Percentiles rank a stretch among this genome's conserved stretches.
Conservation (phyloP, 2,113 vertebrate species). For the Leptodactylus fuscus region DNA sequence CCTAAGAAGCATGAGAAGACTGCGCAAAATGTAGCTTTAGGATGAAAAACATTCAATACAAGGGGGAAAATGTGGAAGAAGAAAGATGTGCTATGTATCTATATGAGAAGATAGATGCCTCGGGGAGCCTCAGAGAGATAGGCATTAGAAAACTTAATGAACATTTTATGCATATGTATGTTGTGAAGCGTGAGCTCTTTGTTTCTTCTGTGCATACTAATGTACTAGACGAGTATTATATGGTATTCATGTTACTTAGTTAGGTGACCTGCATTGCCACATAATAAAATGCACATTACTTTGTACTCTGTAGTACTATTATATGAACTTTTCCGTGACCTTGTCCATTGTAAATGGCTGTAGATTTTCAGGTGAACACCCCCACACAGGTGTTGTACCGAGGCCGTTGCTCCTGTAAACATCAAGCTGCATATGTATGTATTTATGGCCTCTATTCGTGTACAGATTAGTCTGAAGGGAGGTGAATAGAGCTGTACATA, state of each 20-base stretch:
- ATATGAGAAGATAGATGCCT: neutral
- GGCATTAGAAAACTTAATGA: neutral
- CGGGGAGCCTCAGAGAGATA: neutral
- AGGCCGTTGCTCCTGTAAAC: constrained; percentile 18
- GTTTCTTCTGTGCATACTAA: neutral
- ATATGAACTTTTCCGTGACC: neutral
- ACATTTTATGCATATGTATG: neutral
- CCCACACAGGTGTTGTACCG: constrained; percentile 21
- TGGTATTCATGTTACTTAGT: neutral
- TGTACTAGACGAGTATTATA: neutral
- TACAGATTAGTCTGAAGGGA: neutral
- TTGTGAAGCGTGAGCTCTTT: neutral
- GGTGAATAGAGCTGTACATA: neutral
- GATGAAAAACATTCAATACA: neutral
- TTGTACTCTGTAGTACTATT: too few species aligned
- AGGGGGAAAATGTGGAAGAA: neutral
- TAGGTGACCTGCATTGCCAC: neutral
- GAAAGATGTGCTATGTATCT: neutral
- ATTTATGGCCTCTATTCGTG: constrained; percentile 11
- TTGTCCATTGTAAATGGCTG: neutral
- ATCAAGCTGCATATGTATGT: neutral
- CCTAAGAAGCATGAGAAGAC: neutral
- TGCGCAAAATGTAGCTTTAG: neutral
- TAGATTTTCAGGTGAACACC: neutral
- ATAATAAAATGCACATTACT: neutral